Evolutionary conservation across 2,113 vertebrate species (phyloP).

Genomic region (Dipodomys merriami): DNA sequence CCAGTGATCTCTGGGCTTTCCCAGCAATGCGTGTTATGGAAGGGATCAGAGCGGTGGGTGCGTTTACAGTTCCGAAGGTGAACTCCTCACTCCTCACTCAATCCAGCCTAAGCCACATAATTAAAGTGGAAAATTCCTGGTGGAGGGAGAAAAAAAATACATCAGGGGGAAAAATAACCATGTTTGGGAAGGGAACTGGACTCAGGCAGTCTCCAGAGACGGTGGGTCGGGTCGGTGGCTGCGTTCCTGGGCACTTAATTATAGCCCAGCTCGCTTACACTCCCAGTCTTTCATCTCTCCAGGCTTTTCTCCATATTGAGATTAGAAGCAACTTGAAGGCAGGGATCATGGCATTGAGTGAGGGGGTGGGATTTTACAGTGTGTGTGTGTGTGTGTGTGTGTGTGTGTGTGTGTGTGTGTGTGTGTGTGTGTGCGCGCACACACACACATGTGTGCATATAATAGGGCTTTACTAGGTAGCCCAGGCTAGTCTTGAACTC

Average conservation of each 20-base stretch:
- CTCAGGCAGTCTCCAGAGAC: slow-evolving; percentile 46
- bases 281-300: background rate
- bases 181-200: slow-evolving; percentile 69
- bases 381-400: background rate
- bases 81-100: slow-evolving; percentile 8
- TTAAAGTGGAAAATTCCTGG: slow-evolving; percentile 78
- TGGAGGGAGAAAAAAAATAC: slow-evolving; percentile 31
- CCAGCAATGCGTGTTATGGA: slow-evolving; percentile 76
- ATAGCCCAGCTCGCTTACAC: background rate
- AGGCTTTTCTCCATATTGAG: background rate
- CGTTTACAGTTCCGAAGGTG: slow-evolving; percentile 66
- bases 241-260: slow-evolving; percentile 37
- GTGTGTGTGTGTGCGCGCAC: no score
- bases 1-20: slow-evolving; percentile 74
- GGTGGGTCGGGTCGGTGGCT: background rate
- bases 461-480: background rate
- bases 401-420: background rate
- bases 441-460: no score
- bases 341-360: background rate
- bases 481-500: background rate
- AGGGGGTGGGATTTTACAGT: background rate
- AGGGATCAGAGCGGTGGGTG: slow-evolving; percentile 62
- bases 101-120: slow-evolving; percentile 70
- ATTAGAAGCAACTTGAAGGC: background rate
- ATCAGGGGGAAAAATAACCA: slow-evolving; percentile 67